Evolutionary conservation across 2,888 invertebrate species (phyloP).

Genomic region (Philaethria dido): DNA sequence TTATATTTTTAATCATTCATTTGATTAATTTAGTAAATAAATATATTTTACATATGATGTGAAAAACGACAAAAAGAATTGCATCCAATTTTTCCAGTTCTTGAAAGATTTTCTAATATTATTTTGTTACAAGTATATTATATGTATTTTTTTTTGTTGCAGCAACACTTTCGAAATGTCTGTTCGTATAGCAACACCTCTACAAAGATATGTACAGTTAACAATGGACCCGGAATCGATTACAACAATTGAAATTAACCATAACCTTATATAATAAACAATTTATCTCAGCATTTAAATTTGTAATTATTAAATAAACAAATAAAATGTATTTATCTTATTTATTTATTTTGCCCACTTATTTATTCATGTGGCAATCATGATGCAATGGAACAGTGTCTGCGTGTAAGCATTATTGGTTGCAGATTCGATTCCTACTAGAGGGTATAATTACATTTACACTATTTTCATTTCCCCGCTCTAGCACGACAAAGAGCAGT

Average conservation of each 20-base stretch:
- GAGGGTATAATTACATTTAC: too few relatives aligned
- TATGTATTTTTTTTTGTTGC: slow-evolving; percentile 42
- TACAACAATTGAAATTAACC: slow-evolving; percentile 72
- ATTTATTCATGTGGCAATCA: too few relatives aligned
- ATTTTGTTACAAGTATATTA: neutral
- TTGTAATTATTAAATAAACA: neutral
- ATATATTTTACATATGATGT: too few relatives aligned
- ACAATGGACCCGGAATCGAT: slow-evolving; percentile 68
- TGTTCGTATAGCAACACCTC: slow-evolving; percentile 49
- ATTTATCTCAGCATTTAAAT: neutral
- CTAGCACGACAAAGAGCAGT: too few relatives aligned
- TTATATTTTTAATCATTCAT: too few relatives aligned
- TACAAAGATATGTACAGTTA: slow-evolving; percentile 52
- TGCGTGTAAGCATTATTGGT: too few relatives aligned
- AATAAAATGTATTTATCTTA: neutral
- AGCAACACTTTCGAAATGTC: slow-evolving; percentile 57
- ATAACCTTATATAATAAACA: slow-evolving; percentile 19
- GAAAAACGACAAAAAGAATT: too few relatives aligned
- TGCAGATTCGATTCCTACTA: too few relatives aligned
- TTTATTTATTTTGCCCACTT: neutral
- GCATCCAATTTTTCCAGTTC: too few relatives aligned
- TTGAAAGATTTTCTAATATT: neutral
- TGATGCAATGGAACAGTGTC: too few relatives aligned
- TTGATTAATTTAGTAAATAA: too few relatives aligned
- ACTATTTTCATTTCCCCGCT: too few relatives aligned